phyloP scores from a whole-genome alignment of 1,140 invertebrate species.

The Zaprionus inermis region DNA sequence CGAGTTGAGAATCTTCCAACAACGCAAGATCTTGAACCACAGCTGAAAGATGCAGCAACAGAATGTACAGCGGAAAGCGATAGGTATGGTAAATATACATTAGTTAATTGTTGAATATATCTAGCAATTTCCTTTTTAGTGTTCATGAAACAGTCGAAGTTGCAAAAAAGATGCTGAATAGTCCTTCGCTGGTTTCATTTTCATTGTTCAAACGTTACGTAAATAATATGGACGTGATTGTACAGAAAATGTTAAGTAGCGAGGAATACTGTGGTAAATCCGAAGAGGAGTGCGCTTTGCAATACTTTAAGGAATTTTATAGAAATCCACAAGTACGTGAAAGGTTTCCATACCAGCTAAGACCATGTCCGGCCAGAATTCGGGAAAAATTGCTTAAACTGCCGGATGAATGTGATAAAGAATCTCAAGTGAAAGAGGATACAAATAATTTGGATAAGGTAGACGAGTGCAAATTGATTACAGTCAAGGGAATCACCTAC shows the following conservation, averaged over 20 bases:
- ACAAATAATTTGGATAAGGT: neutral
- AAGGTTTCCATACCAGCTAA: slow-evolving; percentile 30
- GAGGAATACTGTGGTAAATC: slow-evolving; percentile 9
- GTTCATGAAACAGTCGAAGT: too few species aligned
- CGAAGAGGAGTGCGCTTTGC: slow-evolving; percentile 23
- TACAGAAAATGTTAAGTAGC: slow-evolving; percentile 28
- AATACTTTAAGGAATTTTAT: slow-evolving; percentile 51
- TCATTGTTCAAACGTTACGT: slow-evolving; percentile 30
- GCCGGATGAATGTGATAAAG: neutral
- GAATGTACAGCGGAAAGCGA: neutral
- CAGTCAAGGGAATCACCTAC: slow-evolving; percentile 7
- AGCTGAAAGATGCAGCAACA: neutral
- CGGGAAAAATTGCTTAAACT: slow-evolving; percentile 26
- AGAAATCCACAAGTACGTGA: slow-evolving; percentile 22
- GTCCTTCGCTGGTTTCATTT: slow-evolving; percentile 17
- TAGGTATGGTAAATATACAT: neutral
- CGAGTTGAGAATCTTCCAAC: neutral
- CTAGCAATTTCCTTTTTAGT: neutral
- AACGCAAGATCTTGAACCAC: neutral
- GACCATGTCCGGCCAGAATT: slow-evolving; percentile 37
- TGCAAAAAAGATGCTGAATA: neutral
- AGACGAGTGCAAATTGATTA: neutral
- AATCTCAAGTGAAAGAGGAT: neutral
- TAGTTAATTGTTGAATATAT: too few species aligned
- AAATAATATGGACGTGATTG: slow-evolving; percentile 43